Evolutionary conservation across 2,113 vertebrate genomes (phyloP).

Genomic region (Ciconia maguari): DNA sequence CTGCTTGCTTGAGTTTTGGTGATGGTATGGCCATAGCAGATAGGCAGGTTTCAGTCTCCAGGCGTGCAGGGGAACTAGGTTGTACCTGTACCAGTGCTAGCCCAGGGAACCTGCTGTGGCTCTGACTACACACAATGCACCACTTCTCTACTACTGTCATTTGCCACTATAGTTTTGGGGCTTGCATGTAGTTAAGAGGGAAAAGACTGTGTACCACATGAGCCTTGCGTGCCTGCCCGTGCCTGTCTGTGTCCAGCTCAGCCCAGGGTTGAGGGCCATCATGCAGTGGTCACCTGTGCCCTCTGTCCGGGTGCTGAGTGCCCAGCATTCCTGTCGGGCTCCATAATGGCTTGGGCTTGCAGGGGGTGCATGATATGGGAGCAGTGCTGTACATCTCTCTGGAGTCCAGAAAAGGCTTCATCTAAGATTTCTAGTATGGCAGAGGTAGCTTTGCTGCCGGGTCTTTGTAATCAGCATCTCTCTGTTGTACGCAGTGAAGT

Average conservation of each 20-base stretch:
- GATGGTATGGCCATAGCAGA: neutral
- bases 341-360: neutral
- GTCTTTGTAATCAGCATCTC: neutral
- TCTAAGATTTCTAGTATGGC: neutral
- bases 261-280: fast-evolving
- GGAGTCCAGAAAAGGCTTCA: neutral
- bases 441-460: neutral
- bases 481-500: neutral
- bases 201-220: fast-evolving
- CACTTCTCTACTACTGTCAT: neutral
- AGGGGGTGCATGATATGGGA: neutral
- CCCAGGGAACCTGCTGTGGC: neutral
- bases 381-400: fast-evolving
- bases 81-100: neutral
- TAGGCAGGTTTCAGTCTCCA: neutral
- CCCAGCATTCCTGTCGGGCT: neutral
- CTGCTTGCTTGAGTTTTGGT: neutral
- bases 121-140: neutral
- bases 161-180: neutral
- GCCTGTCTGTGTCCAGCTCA: neutral
- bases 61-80: neutral
- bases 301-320: neutral
- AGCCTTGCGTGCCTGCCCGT: neutral
- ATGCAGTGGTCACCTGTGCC: fast-evolving
- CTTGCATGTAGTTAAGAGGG: neutral